These are phyloP conservation scores for Abrostola triplasia DNA, from an alignment of 2,888 invertebrate genomes.

Conservation along the genomic window DNA sequence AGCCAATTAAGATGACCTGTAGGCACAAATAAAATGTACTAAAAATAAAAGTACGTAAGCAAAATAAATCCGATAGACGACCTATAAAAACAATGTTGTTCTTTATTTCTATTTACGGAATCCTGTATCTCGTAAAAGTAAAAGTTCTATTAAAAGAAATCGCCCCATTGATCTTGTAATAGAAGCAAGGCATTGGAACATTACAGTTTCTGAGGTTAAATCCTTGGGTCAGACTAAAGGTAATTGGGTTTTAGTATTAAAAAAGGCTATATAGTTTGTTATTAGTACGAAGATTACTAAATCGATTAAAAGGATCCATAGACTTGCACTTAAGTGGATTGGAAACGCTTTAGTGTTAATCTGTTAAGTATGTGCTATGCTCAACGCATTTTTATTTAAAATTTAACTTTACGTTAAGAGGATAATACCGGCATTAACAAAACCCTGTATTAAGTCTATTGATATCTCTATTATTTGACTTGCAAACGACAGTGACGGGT, in stretches of 20 bases:
- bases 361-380: no score
- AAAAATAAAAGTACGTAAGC: neutral
- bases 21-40: no score
- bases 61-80: neutral
- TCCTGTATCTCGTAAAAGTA: constrained; percentile 39
- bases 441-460: no score
- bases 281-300: neutral
- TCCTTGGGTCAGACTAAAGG: constrained; percentile 19
- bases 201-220: constrained; percentile 32
- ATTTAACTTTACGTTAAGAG: no score
- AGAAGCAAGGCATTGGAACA: constrained; percentile 9
- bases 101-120: constrained; percentile 27
- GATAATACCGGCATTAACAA: no score
- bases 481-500: no score
- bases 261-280: neutral
- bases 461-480: no score
- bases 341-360: no score
- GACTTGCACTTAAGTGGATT: no score
- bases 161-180: constrained; percentile 41
- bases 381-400: no score
- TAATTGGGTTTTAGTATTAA: constrained; percentile 31
- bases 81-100: constrained; percentile 10
- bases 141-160: constrained; percentile 31
- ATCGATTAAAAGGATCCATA: neutral
- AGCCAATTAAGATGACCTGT: no score